These are phyloP conservation scores for Clarias batrachus DNA, from an alignment of 2,113 vertebrate genomes.

Conservation along the genomic window DNA sequence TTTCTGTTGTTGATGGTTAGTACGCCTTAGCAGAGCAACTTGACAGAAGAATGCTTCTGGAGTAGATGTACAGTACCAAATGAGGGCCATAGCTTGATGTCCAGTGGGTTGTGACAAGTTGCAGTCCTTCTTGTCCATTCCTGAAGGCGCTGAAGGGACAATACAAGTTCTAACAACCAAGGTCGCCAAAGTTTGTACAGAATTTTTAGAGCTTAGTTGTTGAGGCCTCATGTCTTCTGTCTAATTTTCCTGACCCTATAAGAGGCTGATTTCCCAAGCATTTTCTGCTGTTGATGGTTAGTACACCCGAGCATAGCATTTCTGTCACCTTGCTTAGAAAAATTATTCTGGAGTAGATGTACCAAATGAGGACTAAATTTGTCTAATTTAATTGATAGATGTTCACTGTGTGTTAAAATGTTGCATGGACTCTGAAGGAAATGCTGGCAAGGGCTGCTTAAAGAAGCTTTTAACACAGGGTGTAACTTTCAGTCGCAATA, in stretches of 20 bases:
- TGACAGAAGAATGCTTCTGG: too few species aligned
- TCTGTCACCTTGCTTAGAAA: background rate
- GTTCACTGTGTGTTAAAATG: background rate
- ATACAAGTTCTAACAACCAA: background rate
- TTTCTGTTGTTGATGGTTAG: too few species aligned
- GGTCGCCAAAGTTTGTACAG: background rate
- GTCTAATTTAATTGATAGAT: background rate
- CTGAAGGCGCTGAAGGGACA: background rate
- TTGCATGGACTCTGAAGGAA: background rate
- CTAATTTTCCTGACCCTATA: background rate
- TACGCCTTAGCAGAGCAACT: too few species aligned
- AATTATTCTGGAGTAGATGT: background rate
- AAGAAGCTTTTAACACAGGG: background rate
- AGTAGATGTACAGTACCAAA: too few species aligned
- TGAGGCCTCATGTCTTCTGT: background rate
- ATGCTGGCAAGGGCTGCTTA: background rate
- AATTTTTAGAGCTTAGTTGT: background rate
- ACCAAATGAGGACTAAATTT: background rate
- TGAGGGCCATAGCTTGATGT: too few species aligned
- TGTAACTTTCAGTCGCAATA: background rate
- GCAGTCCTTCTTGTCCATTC: background rate
- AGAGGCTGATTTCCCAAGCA: background rate
- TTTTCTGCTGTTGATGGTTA: background rate
- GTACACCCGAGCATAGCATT: background rate
- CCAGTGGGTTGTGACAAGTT: too few species aligned